A percentile compares a stretch with the other conserved stretches of the same genome.
These are phyloP conservation scores for Netelia virgata DNA, from an alignment of 2,888 invertebrate species.

Conservation along the genomic window DNA sequence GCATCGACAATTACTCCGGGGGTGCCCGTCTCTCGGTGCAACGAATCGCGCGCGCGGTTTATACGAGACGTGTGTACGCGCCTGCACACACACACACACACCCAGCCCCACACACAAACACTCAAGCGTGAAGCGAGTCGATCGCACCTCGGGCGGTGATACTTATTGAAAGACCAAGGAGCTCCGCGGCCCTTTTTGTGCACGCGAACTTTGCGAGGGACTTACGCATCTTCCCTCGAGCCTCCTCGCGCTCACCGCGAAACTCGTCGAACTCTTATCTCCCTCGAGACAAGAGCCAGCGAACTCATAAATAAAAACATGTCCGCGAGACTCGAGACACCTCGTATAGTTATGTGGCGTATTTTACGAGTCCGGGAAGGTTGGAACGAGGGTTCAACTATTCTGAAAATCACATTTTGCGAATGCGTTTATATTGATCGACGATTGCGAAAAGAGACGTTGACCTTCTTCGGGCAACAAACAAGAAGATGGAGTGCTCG, in stretches of 20 bases:
- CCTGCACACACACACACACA: background rate
- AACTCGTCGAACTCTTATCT: slow-evolving; percentile 31
- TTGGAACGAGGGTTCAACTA: no score
- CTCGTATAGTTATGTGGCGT: background rate
- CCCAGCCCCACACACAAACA: slow-evolving; percentile 1
- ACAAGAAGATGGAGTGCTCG: no score
- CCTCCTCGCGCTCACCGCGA: background rate
- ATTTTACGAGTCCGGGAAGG: background rate
- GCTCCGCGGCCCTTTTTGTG: slow-evolving; percentile 34
- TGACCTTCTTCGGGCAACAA: no score
- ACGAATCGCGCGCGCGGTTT: slow-evolving; percentile 37
- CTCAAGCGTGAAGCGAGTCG: slow-evolving; percentile 20
- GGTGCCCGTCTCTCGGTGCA: slow-evolving; percentile 46
- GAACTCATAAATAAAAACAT: slow-evolving; percentile 54
- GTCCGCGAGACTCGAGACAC: slow-evolving; percentile 1
- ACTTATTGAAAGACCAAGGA: slow-evolving; percentile 59
- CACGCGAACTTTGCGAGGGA: slow-evolving; percentile 38
- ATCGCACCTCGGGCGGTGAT: slow-evolving; percentile 63
- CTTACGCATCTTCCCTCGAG: slow-evolving; percentile 34
- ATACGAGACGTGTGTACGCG: background rate
- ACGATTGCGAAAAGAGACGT: no score
- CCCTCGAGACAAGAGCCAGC: slow-evolving; percentile 6
- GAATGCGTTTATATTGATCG: no score
- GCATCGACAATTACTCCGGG: slow-evolving; percentile 63
- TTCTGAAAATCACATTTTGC: no score